phyloP scores from a whole-genome alignment of 1,140 invertebrate species.

The Rhopalosiphum padi region DNA sequence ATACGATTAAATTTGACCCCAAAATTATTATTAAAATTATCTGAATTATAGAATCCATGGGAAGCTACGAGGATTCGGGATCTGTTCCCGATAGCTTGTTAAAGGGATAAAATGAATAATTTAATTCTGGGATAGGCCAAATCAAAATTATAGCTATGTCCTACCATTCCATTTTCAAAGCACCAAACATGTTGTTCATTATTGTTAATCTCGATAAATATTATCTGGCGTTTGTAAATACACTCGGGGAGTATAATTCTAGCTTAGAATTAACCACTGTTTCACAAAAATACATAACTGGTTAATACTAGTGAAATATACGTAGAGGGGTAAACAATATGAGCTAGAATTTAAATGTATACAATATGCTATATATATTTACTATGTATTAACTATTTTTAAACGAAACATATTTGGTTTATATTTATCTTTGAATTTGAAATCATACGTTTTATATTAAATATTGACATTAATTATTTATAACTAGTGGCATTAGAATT shows the following conservation, averaged over 20 bases:
- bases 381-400: background rate
- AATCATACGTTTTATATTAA: background rate
- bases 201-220: slow-evolving; percentile 43
- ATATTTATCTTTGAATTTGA: background rate
- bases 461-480: background rate
- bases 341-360: background rate
- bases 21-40: slow-evolving; percentile 28
- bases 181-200: background rate
- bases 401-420: background rate
- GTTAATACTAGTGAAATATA: background rate
- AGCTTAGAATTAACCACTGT: background rate
- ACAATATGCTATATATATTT: background rate
- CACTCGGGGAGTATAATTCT: background rate
- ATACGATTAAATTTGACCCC: background rate
- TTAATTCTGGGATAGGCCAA: background rate
- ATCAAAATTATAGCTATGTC: slow-evolving; percentile 24
- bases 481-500: background rate
- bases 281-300: background rate
- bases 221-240: background rate
- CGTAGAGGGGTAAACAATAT: background rate
- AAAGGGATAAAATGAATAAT: slow-evolving; percentile 43
- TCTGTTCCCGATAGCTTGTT: slow-evolving; percentile 40
- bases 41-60: background rate
- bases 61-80: background rate
- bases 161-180: background rate